Evolutionary conservation across 2,797 vertebrate species (phyloP).

Genomic region (Choloepus didactylus): DNA sequence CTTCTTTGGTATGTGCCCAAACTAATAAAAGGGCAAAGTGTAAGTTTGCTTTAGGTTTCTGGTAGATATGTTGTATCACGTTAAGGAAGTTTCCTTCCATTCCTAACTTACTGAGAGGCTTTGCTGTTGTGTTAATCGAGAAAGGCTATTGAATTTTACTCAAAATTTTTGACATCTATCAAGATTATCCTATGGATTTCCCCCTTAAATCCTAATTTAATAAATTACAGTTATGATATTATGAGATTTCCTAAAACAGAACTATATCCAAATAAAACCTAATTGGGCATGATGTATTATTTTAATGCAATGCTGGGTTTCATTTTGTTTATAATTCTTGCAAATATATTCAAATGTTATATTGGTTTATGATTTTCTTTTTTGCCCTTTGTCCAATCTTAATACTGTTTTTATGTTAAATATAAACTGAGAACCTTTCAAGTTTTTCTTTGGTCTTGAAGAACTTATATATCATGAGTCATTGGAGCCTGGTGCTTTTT

Average conservation of each 20-base stretch:
- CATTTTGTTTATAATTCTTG: neutral
- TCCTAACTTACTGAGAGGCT: neutral
- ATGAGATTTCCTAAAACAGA: slow-evolving; percentile 15
- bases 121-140: slow-evolving; percentile 5
- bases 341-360: neutral
- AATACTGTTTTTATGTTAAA: neutral
- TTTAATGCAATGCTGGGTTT: neutral
- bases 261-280: slow-evolving; percentile 6
- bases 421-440: neutral
- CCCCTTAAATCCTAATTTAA: neutral
- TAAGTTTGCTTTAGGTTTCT: neutral
- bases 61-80: neutral
- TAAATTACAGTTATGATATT: neutral
- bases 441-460: neutral
- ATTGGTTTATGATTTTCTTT: neutral
- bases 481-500: neutral
- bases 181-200: neutral
- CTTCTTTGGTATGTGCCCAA: neutral
- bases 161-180: neutral
- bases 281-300: neutral
- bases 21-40: neutral
- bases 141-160: neutral
- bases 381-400: neutral
- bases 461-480: neutral
- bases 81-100: neutral